A percentile compares a stretch with the other conserved stretches of the same genome.
phyloP scores from a whole-genome alignment of 2,888 invertebrate species.

The Koerneria pararmatus region DNA sequence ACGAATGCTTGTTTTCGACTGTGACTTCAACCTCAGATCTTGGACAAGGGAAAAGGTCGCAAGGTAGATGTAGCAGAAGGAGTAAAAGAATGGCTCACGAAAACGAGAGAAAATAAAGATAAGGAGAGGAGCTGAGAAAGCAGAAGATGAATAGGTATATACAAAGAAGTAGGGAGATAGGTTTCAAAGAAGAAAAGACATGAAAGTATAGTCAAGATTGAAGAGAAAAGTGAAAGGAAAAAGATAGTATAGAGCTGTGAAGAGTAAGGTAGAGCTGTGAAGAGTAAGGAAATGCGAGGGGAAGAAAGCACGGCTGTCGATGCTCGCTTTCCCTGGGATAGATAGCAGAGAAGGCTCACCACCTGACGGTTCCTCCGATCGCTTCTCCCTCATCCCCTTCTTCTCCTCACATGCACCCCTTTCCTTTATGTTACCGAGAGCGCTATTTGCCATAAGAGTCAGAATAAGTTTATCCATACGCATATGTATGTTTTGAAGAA shows the following conservation, averaged over 20 bases:
- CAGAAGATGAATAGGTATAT: not conserved
- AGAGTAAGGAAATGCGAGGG: not conserved
- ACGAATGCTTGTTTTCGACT: too few species aligned
- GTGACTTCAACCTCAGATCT: too few species aligned
- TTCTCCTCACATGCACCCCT: not conserved
- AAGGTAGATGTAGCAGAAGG: too few species aligned
- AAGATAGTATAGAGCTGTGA: not conserved
- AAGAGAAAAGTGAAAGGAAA: not conserved
- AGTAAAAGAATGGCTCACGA: constrained; percentile 1
- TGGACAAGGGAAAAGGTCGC: too few species aligned
- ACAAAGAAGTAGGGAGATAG: not conserved
- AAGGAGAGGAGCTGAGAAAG: not conserved
- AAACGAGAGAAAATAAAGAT: not conserved
- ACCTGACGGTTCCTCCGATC: not conserved
- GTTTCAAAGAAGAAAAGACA: not conserved
- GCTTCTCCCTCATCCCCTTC: not conserved
- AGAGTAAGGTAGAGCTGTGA: not conserved
- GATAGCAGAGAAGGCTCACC: too few species aligned
- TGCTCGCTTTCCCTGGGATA: too few species aligned
- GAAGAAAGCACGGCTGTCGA: constrained; percentile 5
- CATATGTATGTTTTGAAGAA: too few species aligned
- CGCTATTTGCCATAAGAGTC: too few species aligned
- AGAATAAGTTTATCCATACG: too few species aligned
- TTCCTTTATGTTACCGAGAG: too few species aligned
- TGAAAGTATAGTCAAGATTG: not conserved